phyloP scores from a whole-genome alignment of 2,113 vertebrate species.

The Semnornis frantzii region DNA sequence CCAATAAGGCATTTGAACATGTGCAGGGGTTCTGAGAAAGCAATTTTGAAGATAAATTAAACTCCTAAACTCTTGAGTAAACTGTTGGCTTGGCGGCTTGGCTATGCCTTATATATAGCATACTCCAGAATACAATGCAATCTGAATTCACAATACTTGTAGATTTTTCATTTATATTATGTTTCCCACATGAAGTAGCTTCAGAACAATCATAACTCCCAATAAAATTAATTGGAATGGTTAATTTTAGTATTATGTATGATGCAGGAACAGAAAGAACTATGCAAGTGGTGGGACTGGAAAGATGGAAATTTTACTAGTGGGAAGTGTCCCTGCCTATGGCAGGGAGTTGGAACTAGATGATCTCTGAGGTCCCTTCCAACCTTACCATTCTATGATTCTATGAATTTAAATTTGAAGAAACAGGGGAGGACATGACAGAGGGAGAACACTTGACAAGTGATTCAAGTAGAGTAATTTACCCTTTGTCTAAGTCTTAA shows the following conservation, averaged over 20 bases:
- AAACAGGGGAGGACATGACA: not conserved
- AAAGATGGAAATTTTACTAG: not conserved
- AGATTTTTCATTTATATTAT: not conserved
- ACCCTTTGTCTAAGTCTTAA: not conserved
- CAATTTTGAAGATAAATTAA: not conserved
- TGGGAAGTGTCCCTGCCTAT: no score
- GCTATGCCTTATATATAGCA: not conserved
- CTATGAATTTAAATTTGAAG: not conserved
- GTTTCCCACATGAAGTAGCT: not conserved
- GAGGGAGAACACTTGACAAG: not conserved
- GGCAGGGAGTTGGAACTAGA: no score
- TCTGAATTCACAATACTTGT: not conserved
- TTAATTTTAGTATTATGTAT: not conserved
- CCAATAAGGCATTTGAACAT: rapidly evolving
- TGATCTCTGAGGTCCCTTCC: no score
- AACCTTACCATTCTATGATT: no score
- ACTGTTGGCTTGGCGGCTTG: rapidly evolving
- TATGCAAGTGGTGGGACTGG: not conserved
- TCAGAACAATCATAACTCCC: not conserved
- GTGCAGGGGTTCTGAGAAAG: rapidly evolving
- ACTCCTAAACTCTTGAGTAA: not conserved
- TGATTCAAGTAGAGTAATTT: not conserved
- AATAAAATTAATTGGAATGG: not conserved
- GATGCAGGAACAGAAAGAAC: not conserved
- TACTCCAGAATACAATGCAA: not conserved